Percentiles rank a stretch among this genome's conserved stretches.
These are phyloP conservation scores for Zaprionus obscuricornis DNA, from an alignment of 2,888 invertebrate species.

Conservation along the genomic window DNA sequence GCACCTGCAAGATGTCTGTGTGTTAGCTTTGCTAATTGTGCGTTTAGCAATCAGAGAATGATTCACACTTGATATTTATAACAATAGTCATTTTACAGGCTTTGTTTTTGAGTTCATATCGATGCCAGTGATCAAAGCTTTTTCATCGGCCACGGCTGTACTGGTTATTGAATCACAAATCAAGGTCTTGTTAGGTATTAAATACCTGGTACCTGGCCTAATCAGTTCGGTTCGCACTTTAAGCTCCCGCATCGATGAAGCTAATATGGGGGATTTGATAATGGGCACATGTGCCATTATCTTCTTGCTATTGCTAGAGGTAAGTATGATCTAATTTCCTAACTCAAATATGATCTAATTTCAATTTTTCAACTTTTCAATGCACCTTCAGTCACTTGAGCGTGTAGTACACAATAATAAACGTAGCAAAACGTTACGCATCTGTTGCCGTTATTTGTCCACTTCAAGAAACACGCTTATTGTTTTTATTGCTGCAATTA, in stretches of 20 bases:
- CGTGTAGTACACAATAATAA: conserved; percentile 83
- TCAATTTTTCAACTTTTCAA: background rate
- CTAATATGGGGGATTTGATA: conserved; percentile 86
- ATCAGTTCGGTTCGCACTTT: conserved; percentile 86
- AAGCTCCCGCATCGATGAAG: conserved; percentile 84
- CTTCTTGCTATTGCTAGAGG: conserved; percentile 88
- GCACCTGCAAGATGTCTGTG: conserved; percentile 2
- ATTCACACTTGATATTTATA: conserved; percentile 16
- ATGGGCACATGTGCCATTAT: conserved; percentile 88
- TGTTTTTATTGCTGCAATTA: conserved; percentile 86
- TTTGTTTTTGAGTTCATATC: conserved; percentile 94
- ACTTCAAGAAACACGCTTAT: conserved; percentile 91
- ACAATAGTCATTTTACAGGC: conserved; percentile 87
- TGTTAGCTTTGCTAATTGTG: conserved; percentile 4
- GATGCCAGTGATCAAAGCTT: conserved; percentile 92
- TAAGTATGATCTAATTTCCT: conserved; percentile 77
- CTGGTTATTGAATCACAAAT: conserved; percentile 91
- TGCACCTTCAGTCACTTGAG: conserved; percentile 87
- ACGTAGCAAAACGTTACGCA: conserved; percentile 83
- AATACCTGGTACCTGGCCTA: conserved; percentile 88
- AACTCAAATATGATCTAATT: background rate
- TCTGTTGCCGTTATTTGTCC: conserved; percentile 88
- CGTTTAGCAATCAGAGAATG: background rate
- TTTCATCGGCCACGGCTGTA: conserved; percentile 92
- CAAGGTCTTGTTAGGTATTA: conserved; percentile 90